These are phyloP conservation scores for Beaufortia kweichowensis DNA, from an alignment of 2,113 vertebrate genomes.

Conservation along the genomic window DNA sequence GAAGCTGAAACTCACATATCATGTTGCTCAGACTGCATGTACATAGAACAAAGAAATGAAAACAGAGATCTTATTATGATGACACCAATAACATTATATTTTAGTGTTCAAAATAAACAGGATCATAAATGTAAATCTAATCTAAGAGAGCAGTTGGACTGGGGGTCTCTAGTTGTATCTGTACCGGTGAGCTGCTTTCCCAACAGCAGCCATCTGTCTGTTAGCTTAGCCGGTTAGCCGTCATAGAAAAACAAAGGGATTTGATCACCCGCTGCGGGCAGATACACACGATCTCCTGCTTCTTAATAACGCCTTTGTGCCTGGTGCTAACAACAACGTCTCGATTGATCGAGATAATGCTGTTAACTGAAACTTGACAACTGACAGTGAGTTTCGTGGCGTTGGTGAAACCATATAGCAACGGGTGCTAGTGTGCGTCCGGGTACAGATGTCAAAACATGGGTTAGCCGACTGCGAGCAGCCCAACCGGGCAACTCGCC, in stretches of 20 bases:
- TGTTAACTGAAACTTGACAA: not conserved
- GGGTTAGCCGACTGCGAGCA: not conserved
- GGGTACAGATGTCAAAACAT: slow-evolving; percentile 41
- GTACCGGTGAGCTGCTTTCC: slow-evolving; percentile 25
- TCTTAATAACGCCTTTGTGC: not conserved
- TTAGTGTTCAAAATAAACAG: not conserved
- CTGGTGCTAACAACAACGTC: not conserved
- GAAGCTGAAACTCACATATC: slow-evolving; percentile 41
- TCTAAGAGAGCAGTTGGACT: not conserved
- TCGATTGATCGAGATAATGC: not conserved
- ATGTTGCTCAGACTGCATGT: slow-evolving; percentile 12
- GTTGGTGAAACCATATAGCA: not conserved
- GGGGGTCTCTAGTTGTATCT: not conserved
- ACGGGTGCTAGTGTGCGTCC: not conserved
- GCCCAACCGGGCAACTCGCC: not conserved
- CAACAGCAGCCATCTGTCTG: slow-evolving; percentile 38
- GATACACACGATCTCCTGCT: not conserved
- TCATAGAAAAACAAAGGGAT: slow-evolving; percentile 57
- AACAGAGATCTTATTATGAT: not conserved
- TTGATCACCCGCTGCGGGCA: slow-evolving; percentile 39
- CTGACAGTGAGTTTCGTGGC: not conserved
- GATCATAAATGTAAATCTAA: not conserved
- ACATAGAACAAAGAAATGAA: slow-evolving; percentile 16
- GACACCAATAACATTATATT: not conserved
- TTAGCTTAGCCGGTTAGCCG: slow-evolving; percentile 52